Evolutionary conservation across 2,888 invertebrate genomes (phyloP).

Genomic region (Margaritifera margaritifera): DNA sequence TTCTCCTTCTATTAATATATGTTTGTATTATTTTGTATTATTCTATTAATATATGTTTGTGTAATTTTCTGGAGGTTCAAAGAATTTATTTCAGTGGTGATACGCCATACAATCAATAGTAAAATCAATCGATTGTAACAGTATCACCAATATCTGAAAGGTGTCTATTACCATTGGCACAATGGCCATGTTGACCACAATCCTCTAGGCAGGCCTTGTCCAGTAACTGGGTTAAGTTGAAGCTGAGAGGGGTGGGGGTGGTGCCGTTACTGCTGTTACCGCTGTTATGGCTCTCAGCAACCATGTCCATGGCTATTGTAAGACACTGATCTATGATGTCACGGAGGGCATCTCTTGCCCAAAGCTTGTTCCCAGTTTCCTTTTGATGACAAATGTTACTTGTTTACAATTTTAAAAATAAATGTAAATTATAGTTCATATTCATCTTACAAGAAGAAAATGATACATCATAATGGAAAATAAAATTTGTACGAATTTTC

Average conservation of each 20-base stretch:
- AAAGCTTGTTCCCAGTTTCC: slow-evolving; percentile 46
- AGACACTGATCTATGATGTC: slow-evolving; percentile 53
- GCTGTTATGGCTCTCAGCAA: slow-evolving; percentile 23
- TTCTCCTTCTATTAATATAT: too few relatives aligned
- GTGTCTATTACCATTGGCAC: slow-evolving; percentile 41
- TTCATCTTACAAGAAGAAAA: too few relatives aligned
- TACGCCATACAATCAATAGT: too few relatives aligned
- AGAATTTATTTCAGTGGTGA: too few relatives aligned
- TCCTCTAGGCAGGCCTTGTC: slow-evolving; percentile 37
- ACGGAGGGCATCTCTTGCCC: slow-evolving; percentile 46
- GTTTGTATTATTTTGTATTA: too few relatives aligned
- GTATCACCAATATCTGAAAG: neutral
- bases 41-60: too few relatives aligned
- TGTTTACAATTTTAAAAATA: neutral
- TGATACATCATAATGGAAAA: too few relatives aligned
- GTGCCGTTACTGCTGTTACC: slow-evolving; percentile 20
- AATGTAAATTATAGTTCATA: neutral
- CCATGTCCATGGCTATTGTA: slow-evolving; percentile 25
- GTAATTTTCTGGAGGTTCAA: too few relatives aligned
- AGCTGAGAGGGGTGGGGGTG: slow-evolving; percentile 9
- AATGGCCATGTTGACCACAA: slow-evolving; percentile 50
- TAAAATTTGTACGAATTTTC: too few relatives aligned
- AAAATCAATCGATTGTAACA: too few relatives aligned
- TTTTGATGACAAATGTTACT: slow-evolving; percentile 12
- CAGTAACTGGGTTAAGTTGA: slow-evolving; percentile 21